A percentile compares a stretch with the other conserved stretches of the same genome.
These are phyloP conservation scores for Pyrocoelia pectoralis DNA, from an alignment of 2,888 invertebrate species.

Conservation along the genomic window DNA sequence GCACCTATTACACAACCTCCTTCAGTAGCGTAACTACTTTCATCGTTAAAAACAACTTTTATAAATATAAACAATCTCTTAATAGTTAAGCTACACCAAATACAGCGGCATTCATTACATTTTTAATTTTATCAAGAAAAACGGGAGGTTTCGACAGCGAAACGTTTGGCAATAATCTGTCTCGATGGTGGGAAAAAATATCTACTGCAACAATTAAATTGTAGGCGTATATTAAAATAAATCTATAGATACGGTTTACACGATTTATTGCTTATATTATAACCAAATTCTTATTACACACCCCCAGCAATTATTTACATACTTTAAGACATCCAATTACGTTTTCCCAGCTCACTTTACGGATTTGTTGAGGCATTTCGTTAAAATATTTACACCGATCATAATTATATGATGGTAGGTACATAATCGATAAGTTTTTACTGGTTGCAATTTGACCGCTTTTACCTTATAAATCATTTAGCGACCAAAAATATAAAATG, in stretches of 20 bases:
- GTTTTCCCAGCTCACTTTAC: no score
- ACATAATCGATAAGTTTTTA: no score
- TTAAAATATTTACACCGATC: no score
- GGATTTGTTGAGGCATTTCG: no score
- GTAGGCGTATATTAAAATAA: conserved; percentile 8
- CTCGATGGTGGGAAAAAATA: no score
- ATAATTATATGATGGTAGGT: no score
- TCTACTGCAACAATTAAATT: conserved; percentile 1
- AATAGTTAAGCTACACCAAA: conserved; percentile 30
- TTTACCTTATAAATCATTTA: no score
- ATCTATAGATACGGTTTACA: not conserved
- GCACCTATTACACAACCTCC: conserved; percentile 35
- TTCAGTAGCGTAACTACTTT: conserved; percentile 37
- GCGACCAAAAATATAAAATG: no score
- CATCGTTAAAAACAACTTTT: conserved; percentile 43
- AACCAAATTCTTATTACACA: conserved; percentile 3
- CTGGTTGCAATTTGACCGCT: no score
- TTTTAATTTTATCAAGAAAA: conserved; percentile 10
- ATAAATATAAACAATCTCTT: conserved; percentile 37
- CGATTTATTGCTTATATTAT: conserved; percentile 2
- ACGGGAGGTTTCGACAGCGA: not conserved
- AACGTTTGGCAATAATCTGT: not conserved
- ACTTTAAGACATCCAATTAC: not conserved
- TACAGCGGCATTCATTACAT: conserved; percentile 22
- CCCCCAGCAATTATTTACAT: not conserved